phyloP scores from a whole-genome alignment of 2,797 vertebrate species.

The Myotis pilosus region DNA sequence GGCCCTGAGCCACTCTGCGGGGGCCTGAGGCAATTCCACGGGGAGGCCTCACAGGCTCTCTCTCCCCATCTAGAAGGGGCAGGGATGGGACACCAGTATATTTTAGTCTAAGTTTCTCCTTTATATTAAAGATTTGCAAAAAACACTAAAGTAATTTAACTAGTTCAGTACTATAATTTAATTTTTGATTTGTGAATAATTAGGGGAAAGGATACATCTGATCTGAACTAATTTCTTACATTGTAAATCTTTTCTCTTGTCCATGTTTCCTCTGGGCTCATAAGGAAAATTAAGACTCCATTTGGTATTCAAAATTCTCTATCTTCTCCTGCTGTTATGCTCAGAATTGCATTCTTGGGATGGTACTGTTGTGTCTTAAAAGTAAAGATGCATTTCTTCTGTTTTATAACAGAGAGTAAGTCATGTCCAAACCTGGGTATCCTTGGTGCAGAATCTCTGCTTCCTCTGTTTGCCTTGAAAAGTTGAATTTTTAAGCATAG shows the following conservation, averaged over 20 bases:
- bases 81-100: not conserved
- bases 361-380: not conserved
- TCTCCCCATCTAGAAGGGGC: not conserved
- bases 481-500: not conserved
- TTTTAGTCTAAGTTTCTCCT: not conserved
- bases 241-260: not conserved
- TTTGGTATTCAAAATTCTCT: not conserved
- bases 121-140: not conserved
- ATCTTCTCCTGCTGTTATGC: not conserved
- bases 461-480: conserved; percentile 17
- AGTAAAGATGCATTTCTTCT: not conserved
- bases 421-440: not conserved
- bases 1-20: not conserved
- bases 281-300: not conserved
- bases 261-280: not conserved
- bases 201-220: not conserved
- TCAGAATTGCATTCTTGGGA: not conserved
- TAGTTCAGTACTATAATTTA: not conserved
- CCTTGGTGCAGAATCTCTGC: not conserved
- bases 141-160: not conserved
- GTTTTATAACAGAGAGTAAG: not conserved
- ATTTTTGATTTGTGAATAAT: conserved; percentile 14
- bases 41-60: not conserved
- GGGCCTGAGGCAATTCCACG: not conserved
- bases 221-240: not conserved